Conservation (phyloP, 2,797 vertebrate species). For the Coilia nasus region DNA sequence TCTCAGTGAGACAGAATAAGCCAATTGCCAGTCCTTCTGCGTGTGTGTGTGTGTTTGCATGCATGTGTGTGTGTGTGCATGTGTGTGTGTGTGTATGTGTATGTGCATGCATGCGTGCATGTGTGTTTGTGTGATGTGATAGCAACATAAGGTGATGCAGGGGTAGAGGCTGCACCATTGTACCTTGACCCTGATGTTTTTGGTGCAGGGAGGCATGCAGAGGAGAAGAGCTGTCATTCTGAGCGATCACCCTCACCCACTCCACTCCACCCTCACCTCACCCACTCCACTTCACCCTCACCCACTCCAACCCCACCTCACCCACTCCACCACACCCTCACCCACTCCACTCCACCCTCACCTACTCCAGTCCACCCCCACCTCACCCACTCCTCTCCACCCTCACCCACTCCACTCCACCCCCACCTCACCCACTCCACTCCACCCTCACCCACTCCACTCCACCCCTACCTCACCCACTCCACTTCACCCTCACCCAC, state of each 20-base stretch:
- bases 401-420: neutral
- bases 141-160: neutral
- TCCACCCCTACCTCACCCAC: neutral
- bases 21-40: no score
- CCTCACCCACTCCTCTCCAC: no score
- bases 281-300: conserved; percentile 14
- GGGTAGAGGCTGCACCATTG: neutral
- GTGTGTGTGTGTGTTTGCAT: no score
- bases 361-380: neutral
- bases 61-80: no score
- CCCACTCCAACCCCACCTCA: no score
- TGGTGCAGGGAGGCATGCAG: conserved; percentile 1
- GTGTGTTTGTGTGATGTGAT: neutral
- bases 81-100: no score
- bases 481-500: neutral
- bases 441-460: neutral
- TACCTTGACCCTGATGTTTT: conserved; percentile 2
- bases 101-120: no score
- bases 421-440: no score
- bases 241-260: neutral
- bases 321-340: neutral
- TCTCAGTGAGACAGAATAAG: neutral
- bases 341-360: neutral
- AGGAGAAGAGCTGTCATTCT: conserved; percentile 23
- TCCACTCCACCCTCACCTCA: neutral